Evolutionary conservation across 2,113 vertebrate genomes (phyloP).

Genomic region (Rhinoderma darwinii): DNA sequence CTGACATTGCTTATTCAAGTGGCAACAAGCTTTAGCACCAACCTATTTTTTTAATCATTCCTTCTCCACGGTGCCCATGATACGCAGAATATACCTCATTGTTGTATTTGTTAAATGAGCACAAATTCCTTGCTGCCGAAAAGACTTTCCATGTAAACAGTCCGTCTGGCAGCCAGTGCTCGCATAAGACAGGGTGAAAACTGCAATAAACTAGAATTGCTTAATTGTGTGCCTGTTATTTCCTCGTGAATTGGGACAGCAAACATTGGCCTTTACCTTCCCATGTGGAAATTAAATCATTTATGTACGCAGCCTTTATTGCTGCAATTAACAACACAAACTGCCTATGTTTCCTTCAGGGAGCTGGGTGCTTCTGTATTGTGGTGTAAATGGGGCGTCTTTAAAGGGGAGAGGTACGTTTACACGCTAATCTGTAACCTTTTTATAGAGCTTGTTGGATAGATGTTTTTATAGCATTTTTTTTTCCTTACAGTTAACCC

Average conservation of each 20-base stretch:
- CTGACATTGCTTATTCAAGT: background rate
- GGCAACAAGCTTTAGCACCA: background rate
- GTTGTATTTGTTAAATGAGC: slow-evolving; percentile 26
- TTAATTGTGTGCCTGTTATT: slow-evolving; percentile 42
- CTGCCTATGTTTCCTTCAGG: slow-evolving; percentile 22
- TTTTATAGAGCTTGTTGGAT: slow-evolving; percentile 15
- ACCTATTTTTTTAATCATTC: background rate
- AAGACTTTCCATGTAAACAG: background rate
- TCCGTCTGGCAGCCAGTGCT: slow-evolving; percentile 28
- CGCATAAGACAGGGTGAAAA: slow-evolving; percentile 43
- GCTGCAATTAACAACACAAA: slow-evolving; percentile 50
- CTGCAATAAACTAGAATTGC: slow-evolving; percentile 32
- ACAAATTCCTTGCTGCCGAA: slow-evolving; percentile 10
- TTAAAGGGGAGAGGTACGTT: slow-evolving; percentile 20
- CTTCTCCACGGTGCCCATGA: background rate
- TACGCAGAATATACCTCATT: slow-evolving; percentile 16
- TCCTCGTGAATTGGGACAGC: slow-evolving; percentile 41
- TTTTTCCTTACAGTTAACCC: background rate
- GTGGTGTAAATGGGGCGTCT: slow-evolving; percentile 35
- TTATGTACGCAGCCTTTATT: slow-evolving; percentile 53
- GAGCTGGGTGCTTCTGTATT: slow-evolving; percentile 47
- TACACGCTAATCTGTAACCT: slow-evolving; percentile 28
- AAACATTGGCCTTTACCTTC: slow-evolving; percentile 54
- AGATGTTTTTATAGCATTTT: background rate
- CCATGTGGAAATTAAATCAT: slow-evolving; percentile 50